A percentile compares a stretch with the other conserved stretches of the same genome.
Conservation (phyloP, 2,797 vertebrate species). For the Hydrocynus forskahlii region DNA sequence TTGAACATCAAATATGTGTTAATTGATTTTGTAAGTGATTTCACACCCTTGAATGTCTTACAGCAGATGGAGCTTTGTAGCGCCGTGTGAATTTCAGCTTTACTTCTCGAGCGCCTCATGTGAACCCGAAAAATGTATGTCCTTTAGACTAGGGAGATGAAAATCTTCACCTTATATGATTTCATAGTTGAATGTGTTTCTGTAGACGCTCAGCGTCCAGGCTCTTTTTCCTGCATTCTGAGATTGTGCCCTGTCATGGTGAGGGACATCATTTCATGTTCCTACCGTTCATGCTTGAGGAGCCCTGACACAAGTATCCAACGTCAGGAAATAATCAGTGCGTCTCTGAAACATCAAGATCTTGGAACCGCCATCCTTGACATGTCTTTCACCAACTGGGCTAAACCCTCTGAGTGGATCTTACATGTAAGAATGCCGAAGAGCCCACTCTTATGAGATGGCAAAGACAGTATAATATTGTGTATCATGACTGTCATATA, state of each 20-base stretch:
- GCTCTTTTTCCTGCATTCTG: neutral
- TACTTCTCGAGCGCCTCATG: too few species aligned
- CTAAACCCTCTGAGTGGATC: neutral
- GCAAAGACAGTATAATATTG: neutral
- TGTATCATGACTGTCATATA: neutral
- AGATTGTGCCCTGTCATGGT: neutral
- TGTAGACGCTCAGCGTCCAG: neutral
- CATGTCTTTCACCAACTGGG: neutral
- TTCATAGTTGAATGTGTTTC: neutral
- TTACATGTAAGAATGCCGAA: neutral
- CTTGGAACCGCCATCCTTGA: neutral
- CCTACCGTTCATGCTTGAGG: conserved; percentile 11
- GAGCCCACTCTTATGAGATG: neutral
- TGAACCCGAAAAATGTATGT: neutral
- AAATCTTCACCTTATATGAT: neutral
- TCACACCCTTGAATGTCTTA: too few species aligned
- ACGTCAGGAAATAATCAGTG: conserved; percentile 11
- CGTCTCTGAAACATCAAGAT: conserved; percentile 20
- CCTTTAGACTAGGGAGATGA: too few species aligned
- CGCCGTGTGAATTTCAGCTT: too few species aligned
- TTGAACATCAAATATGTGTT: too few species aligned
- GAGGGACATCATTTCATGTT: conserved; percentile 12
- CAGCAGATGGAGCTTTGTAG: too few species aligned
- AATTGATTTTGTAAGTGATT: too few species aligned
- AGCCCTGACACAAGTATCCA: conserved; percentile 10